Base-by-base conservation (phyloP, 2,113 vertebrate species). In the Nestor notabilis region DNA sequence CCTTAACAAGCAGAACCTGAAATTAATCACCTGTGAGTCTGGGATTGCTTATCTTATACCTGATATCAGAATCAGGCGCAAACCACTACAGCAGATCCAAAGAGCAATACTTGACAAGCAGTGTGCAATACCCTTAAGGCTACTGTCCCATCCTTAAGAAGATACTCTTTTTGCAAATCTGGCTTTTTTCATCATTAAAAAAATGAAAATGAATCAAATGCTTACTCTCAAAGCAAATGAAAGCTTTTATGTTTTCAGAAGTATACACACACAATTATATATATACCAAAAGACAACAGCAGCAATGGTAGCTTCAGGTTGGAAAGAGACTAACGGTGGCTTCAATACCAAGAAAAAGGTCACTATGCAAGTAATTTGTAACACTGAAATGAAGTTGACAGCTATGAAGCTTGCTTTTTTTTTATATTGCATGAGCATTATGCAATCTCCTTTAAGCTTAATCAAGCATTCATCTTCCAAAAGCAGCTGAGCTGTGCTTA, bases 401-500 rank as follows among this genome's bases (percentile, higher is more conserved):
- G 47, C 96, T 91, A 89, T 56, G 82, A 97, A 90, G 81, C 46
- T 52, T 83, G 91, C 95, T 91, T 47, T 93, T 41, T 94, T 93
- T 86, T 81, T 21, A 3, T 88, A 83, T 16, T 70, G 21, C 95
- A 96, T 58, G 85, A 96, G 81, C 75, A 95, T 98, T 98, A 98
- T 93, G 95, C 95, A 97, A 96, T 80, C 91, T 96, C 95, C 95
- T 97, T 96, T 93, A 98, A 95, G 95, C 83, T 97, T 83, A 96
- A 78, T 93, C 88, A 95, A 87, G 91, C 95, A 89, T 90, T 96
- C 90, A 95, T 90, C 83, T 87, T 91, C 58, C 53, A 56, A 88
- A 86, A 83, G 39, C 79, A 86, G 79, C 39, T 47, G 49, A 93
- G 75, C 80, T 97, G 89, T 91, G 92, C 94, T 96, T 84, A 70